A percentile compares a stretch with the other conserved stretches of the same genome.
These are phyloP conservation scores for Pocota personata DNA, from an alignment of 2,888 invertebrate genomes.

Conservation along the genomic window DNA sequence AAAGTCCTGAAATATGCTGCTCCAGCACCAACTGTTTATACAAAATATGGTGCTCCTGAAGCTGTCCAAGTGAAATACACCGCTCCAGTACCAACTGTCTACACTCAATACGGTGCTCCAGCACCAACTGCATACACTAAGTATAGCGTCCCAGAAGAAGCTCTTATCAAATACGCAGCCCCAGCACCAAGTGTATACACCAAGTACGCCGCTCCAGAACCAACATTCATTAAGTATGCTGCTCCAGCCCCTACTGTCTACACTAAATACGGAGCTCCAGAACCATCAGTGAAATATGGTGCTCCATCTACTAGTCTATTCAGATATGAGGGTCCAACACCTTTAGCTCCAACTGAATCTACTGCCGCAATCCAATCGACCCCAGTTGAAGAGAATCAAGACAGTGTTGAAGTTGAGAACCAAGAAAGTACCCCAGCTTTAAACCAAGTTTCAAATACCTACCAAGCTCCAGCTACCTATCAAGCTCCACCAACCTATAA, in stretches of 20 bases:
- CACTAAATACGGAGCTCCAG: background rate
- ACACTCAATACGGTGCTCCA: conserved; percentile 77
- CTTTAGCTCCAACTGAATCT: background rate
- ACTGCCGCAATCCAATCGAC: background rate
- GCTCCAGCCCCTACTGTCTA: background rate
- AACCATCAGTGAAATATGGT: background rate
- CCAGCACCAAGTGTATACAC: background rate
- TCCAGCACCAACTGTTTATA: conserved; percentile 47
- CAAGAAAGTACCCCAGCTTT: background rate
- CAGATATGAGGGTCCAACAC: background rate
- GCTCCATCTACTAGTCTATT: background rate
- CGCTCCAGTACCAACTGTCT: conserved; percentile 75
- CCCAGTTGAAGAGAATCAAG: conserved; percentile 18
- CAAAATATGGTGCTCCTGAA: conserved; percentile 4
- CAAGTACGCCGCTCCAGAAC: conserved; percentile 2
- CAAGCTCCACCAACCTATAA: conserved; percentile 14
- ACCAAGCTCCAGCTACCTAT: conserved; percentile 16
- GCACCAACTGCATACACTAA: conserved; percentile 75
- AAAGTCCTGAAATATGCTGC: conserved; percentile 47
- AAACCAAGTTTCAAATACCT: background rate
- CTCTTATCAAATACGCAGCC: background rate
- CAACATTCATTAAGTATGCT: background rate
- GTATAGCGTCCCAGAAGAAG: conserved; percentile 76
- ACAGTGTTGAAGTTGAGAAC: conserved; percentile 21
- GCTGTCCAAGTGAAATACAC: conserved; percentile 66